Evolutionary conservation across 2,888 invertebrate genomes (phyloP), one percentile per base, ranked within the genome.

Genomic region (Agapostemon virescens): DNA sequence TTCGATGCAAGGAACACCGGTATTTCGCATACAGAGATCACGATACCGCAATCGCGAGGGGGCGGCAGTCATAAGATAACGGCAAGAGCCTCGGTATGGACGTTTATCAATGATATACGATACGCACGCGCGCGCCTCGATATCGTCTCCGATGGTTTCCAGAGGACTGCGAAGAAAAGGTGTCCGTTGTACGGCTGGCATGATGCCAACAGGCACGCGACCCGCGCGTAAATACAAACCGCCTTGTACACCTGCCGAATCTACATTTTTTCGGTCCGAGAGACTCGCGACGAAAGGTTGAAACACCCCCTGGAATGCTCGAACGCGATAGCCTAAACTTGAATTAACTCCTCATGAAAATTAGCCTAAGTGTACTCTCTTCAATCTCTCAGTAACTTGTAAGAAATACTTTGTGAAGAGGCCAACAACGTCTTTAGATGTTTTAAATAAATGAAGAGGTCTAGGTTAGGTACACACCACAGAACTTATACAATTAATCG

Each of bases 121-220:
- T 82, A 82, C 75, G 70, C 81, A 63, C 69, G 74, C 74, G 55
- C 75, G 55, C 73, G 69, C 61, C 70, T 74, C 79, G 80, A 81
- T 77, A 80, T 78, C 66, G 63, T 71, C 78, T 61, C 64, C 69
- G 66, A 66, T 69, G 82, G 75, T 77, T 77, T 33, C 55, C 69
- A 42, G 69, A 66, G 74, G 69, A 49, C 68, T 71, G 70, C 79
- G 77, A 49, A 74, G 83, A 63, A 78, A 81, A 79, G 87, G 85
- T 84, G 85, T 81, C 84, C 83, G 89, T 88, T 86, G 85, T 88
- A 88, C 86, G 85, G 81, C 84, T 90, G 89, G 89, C 89, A 85
- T 92, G 91, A 90, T 90, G 90, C 91, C 90, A 88, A 84, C 79
- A 88, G 90, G 89, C 92, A 92, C 91, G 92, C 91, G 90, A 92